Evolutionary conservation across 2,797 vertebrate species (phyloP), one percentile per base, ranked within the genome.

Genomic region (Cossypha heuglini): DNA sequence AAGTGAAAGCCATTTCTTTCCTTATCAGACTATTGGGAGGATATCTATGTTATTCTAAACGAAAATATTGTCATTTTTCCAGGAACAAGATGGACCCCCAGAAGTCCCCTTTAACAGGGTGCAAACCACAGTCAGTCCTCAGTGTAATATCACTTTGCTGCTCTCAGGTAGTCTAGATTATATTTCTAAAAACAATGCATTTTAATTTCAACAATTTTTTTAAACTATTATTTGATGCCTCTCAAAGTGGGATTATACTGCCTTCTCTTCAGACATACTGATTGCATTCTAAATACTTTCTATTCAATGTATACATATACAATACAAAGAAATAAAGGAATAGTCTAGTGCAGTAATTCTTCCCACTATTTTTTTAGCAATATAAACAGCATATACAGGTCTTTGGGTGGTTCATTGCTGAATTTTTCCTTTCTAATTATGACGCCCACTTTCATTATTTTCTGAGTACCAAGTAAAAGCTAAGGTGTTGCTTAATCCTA

Each of bases 251-350:
- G 52, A 84, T 79, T 78, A 49, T 26, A 76, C 18, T 67, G 28
- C 61, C 58, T 88, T 77, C 43, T 40, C 46, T 86, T 85, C 51
- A 81, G 86, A 68, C 0, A 0, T 78, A 71, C 74, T 58, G 31
- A 90, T 54, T 90, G 26, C 10, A 51, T 84, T 92, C 76, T 79
- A 87, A 94, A 81, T 71, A 63, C 14, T 18, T 46, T 29, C 33
- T 51, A 54, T 8, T 68, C 13, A 17, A 16, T 86, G n/a, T 63
- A 25, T 25, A 48, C 24, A 48, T 48, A 48, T 48, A 48, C 14
- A 25, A 25, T 86, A 38, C 64, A 25, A 43, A 77, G 3, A 55
- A 76, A 58, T 21, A 72, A 88, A 72, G 13, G 15, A 63, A n/a
- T 54, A 63, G 15, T 14, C 8, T 73, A 7, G 42, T n/a, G 12